Percentiles rank a stretch among this genome's conserved stretches.
phyloP scores from a whole-genome alignment of 2,888 invertebrate genomes.

The Stratiomys singularior region DNA sequence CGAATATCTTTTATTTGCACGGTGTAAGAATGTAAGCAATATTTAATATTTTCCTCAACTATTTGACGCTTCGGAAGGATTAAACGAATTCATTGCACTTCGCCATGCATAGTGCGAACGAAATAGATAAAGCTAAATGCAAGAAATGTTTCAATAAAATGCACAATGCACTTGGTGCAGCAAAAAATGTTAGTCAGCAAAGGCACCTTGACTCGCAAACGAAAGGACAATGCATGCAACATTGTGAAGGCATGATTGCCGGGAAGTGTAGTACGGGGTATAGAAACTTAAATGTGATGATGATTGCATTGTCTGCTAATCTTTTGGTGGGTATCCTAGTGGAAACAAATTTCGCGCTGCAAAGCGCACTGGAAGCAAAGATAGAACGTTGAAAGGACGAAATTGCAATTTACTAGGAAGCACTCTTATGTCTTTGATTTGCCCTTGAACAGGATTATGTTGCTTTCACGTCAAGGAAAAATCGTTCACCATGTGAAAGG shows the following conservation, averaged over 20 bases:
- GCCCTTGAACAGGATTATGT: conserved; percentile 23
- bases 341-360: no score
- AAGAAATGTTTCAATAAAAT: not conserved
- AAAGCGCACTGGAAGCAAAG: no score
- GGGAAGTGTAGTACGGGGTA: not conserved
- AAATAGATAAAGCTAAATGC: not conserved
- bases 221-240: conserved; percentile 33
- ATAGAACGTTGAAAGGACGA: conserved; percentile 29
- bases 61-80: conserved; percentile 38
- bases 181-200: not conserved
- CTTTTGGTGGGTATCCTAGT: conserved; percentile 6
- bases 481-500: not conserved
- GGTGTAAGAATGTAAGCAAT: no score
- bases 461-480: not conserved
- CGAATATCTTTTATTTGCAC: no score
- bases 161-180: not conserved
- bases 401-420: conserved; percentile 39
- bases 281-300: not conserved
- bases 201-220: not conserved
- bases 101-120: not conserved
- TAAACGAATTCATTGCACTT: conserved; percentile 1
- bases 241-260: not conserved
- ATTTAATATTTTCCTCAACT: no score
- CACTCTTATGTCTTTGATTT: conserved; percentile 34
- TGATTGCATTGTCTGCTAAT: conserved; percentile 46